Conservation (phyloP, 37 sponge, comb jelly and placozoan genomes). For the Oscarella lobularis region DNA sequence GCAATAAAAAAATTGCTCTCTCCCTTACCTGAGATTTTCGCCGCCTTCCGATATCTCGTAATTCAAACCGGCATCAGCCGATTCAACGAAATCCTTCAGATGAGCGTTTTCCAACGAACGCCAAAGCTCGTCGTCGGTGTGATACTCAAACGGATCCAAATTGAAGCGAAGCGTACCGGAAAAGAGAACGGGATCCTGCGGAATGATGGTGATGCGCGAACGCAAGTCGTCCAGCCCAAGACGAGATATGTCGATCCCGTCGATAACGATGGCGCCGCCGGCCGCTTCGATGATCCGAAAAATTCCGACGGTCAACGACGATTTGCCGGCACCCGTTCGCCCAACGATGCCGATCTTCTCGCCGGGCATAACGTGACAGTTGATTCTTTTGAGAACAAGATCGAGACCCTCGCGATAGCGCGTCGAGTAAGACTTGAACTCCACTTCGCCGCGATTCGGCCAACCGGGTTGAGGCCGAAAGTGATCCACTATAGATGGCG, state of each 20-base stretch:
- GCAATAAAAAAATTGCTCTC: too few relatives aligned
- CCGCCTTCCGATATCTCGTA: slow-evolving; percentile 67
- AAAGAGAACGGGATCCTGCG: slow-evolving; percentile 98
- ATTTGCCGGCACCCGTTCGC: slow-evolving; percentile 95
- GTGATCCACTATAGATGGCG: slow-evolving; percentile 16
- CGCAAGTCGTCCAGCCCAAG: slow-evolving; percentile 82
- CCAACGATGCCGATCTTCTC: slow-evolving; percentile 80
- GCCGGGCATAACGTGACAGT: slow-evolving; percentile 15
- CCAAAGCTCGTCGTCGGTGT: slow-evolving; percentile 85
- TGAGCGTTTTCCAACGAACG: slow-evolving; percentile 62
- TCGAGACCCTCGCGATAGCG: slow-evolving; percentile 87
- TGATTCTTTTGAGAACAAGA: slow-evolving; percentile 16
- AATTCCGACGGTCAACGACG: slow-evolving; percentile 85
- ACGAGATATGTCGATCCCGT: slow-evolving; percentile 50
- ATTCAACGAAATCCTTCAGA: slow-evolving; percentile 38
- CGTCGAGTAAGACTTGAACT: slow-evolving; percentile 70
- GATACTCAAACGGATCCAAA: slow-evolving; percentile 79
- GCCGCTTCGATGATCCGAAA: slow-evolving; percentile 95
- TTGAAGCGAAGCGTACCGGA: slow-evolving; percentile 84
- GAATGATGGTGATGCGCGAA: slow-evolving; percentile 90
- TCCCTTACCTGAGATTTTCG: slow-evolving; percentile 78
- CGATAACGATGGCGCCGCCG: slow-evolving; percentile 66
- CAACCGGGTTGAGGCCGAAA: slow-evolving; percentile 23
- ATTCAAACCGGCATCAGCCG: slow-evolving; percentile 26
- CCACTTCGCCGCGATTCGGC: slow-evolving; percentile 70